Evolutionary conservation across 2,888 invertebrate genomes (phyloP), one percentile per base, ranked within the genome.

Genomic region (Tholera decimalis): DNA sequence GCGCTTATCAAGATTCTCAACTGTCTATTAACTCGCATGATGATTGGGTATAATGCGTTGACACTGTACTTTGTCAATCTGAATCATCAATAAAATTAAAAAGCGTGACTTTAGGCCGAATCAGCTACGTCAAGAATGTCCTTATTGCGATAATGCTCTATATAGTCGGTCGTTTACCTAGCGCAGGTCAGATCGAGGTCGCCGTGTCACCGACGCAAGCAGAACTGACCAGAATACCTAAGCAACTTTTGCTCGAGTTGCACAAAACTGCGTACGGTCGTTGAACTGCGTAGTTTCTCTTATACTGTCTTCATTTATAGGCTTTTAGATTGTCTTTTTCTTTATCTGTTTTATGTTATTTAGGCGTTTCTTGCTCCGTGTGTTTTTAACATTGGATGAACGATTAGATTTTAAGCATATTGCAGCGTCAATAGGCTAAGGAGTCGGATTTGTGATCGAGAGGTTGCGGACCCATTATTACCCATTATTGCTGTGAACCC

Each of bases 191-290:
- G 75, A 85, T 83, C 85, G 88, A 88, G 91, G 91, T 92, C 89
- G 83, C 64, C 70, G 65, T 85, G 85, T 86, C 83, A 82, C 79
- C 85, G 84, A 81, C 82, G 82, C 62, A 72, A 72, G 62, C 80
- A n/a, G 71, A 77, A 80, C 87, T 89, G 91, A 88, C 86, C 88
- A 86, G 91, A 90, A 90, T 91, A 86, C 85, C 84, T 84, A 89
- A 90, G 83, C 85, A 84, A 85, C 86, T 87, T 89, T 88, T 88
- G 85, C 88, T 87, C 84, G 89, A 81, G 82, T 86, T 88, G 90
- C 90, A 90, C 89, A 88, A 88, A 90, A 89, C 85, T 86, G 84
- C 82, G 83, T 86, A 79, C 83, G 89, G 89, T 87, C 88, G 77
- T 67, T 83, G 87, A 89, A 85, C 90, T 84, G 43, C 56, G 57